phyloP scores from a whole-genome alignment of 2,888 invertebrate genomes.

The Lobophora halterata region DNA sequence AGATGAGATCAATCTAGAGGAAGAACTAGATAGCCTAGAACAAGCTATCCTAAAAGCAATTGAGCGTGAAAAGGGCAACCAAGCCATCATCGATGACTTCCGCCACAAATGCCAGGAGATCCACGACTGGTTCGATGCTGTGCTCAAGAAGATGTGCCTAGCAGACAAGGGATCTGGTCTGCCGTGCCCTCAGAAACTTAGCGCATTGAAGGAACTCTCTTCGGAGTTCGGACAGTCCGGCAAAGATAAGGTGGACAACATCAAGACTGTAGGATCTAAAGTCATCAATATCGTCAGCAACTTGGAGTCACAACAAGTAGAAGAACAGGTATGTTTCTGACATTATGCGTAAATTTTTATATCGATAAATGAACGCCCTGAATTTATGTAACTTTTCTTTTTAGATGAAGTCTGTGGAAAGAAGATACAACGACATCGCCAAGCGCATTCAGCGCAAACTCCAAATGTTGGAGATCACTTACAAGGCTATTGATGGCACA shows the following conservation, averaged over 20 bases:
- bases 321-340: constrained; percentile 84
- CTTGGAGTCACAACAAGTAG: constrained; percentile 93
- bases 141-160: constrained; percentile 89
- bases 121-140: constrained; percentile 90
- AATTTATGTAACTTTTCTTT: too few relatives aligned
- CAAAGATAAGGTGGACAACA: constrained; percentile 85
- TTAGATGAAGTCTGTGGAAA: constrained; percentile 89
- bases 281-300: constrained; percentile 92
- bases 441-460: constrained; percentile 92
- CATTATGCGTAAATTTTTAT: neutral
- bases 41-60: constrained; percentile 85
- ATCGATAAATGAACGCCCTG: neutral
- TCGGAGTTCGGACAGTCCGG: constrained; percentile 88
- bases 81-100: constrained; percentile 89
- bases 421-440: constrained; percentile 90
- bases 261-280: constrained; percentile 85
- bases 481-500: constrained; percentile 90
- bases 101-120: constrained; percentile 87
- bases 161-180: constrained; percentile 92
- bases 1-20: constrained; percentile 86
- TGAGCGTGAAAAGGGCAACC: constrained; percentile 87
- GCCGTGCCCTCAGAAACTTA: constrained; percentile 89
- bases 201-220: constrained; percentile 86
- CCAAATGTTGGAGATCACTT: constrained; percentile 90
- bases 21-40: constrained; percentile 86